Evolutionary conservation across 2,797 vertebrate species (phyloP).

Genomic region (Morus bassanus): DNA sequence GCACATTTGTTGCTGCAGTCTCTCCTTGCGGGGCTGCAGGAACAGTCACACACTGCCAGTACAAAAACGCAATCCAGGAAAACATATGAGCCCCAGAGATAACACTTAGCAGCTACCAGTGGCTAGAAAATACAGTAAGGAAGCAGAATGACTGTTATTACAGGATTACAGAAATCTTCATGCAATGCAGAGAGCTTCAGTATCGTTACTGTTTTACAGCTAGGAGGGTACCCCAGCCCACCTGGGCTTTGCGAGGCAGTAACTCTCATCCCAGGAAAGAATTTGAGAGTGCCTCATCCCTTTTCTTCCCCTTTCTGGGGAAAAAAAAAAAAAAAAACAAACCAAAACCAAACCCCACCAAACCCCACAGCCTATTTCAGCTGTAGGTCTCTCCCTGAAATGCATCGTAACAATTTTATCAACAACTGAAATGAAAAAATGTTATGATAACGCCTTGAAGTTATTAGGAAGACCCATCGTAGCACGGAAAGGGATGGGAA

Average conservation of each 20-base stretch:
- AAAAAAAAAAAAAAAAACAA: neutral
- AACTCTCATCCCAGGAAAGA: neutral
- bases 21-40: neutral
- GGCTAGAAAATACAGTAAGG: neutral
- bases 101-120: neutral
- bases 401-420: neutral
- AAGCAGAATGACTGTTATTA: neutral
- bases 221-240: neutral
- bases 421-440: neutral
- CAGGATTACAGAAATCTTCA: neutral
- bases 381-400: neutral
- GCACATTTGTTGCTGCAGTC: neutral
- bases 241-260: accelerated
- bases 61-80: neutral
- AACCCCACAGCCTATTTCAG: neutral
- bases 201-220: accelerated
- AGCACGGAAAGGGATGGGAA: neutral
- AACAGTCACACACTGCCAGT: neutral
- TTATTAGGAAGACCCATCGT: neutral
- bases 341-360: neutral
- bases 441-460: neutral
- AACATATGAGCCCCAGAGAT: neutral
- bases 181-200: neutral
- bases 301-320: no score
- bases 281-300: neutral